phyloP scores from a whole-genome alignment of 1,140 invertebrate genomes.

The Andrena cerasifolii region DNA sequence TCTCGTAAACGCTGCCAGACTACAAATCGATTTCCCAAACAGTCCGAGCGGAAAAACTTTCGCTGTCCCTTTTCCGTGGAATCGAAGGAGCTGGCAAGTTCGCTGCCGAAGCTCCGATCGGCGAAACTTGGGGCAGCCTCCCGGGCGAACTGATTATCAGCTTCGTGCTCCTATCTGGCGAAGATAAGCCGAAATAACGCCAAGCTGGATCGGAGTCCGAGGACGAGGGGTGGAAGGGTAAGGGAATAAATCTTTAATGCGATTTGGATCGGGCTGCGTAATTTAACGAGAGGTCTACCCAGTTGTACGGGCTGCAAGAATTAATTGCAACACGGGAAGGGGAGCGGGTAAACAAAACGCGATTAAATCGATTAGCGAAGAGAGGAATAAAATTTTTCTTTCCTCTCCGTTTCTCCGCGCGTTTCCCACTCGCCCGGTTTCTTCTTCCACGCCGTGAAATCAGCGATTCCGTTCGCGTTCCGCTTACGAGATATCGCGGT shows the following conservation, averaged over 20 bases:
- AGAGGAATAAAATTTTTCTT: constrained; percentile 18
- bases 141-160: constrained; percentile 24
- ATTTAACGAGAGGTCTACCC: constrained; percentile 11
- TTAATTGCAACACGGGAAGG: not conserved
- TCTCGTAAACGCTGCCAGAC: not conserved
- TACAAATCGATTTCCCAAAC: not conserved
- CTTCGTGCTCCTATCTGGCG: not conserved
- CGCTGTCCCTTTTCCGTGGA: not conserved
- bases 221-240: not conserved
- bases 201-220: not conserved
- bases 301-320: not conserved
- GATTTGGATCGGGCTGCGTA: constrained; percentile 40
- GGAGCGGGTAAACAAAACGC: constrained; percentile 4
- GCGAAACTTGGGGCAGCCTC: constrained; percentile 2
- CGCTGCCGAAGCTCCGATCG: constrained; percentile 4
- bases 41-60: not conserved
- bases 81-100: constrained; percentile 2
- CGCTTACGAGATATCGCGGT: not conserved
- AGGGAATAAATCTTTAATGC: constrained; percentile 41
- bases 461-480: not conserved
- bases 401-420: too few species aligned
- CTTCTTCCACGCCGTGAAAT: not conserved
- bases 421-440: not conserved
- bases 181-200: constrained; percentile 25
- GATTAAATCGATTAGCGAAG: constrained; percentile 13